Evolutionary conservation across 2,113 vertebrate genomes (phyloP).

Genomic region (Mustela nigripes): DNA sequence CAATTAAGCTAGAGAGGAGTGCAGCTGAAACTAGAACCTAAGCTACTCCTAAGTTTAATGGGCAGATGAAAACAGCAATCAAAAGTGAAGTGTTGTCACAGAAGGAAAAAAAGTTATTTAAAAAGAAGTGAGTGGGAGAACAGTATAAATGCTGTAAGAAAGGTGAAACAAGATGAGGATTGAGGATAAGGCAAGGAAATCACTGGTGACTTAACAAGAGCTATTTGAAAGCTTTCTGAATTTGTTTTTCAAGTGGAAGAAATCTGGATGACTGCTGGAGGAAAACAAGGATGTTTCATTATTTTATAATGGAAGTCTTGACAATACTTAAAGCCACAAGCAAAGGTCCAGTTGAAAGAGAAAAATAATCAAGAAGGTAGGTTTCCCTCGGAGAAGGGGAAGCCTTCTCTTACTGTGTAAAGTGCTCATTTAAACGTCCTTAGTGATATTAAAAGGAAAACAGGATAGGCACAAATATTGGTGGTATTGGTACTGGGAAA

Average conservation of each 20-base stretch:
- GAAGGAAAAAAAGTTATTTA: slow-evolving; percentile 7
- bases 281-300: not conserved
- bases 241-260: slow-evolving; percentile 26
- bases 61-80: not conserved
- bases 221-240: slow-evolving; percentile 36
- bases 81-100: not conserved
- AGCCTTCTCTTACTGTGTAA: not conserved
- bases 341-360: not conserved
- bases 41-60: not conserved
- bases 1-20: not conserved
- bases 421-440: slow-evolving; percentile 6
- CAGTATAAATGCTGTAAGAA: not conserved
- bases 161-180: not conserved
- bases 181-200: not conserved
- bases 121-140: not conserved
- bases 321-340: slow-evolving; percentile 47
- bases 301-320: not conserved
- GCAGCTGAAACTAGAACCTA: not conserved
- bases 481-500: not conserved
- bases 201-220: not conserved
- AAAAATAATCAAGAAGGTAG: slow-evolving; percentile 20
- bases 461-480: not conserved
- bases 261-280: not conserved
- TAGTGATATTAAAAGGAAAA: not conserved
- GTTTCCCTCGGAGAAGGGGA: not conserved